Base-by-base conservation (phyloP, 2,888 invertebrate species). In the Caenorhabditis sp. region DNA sequence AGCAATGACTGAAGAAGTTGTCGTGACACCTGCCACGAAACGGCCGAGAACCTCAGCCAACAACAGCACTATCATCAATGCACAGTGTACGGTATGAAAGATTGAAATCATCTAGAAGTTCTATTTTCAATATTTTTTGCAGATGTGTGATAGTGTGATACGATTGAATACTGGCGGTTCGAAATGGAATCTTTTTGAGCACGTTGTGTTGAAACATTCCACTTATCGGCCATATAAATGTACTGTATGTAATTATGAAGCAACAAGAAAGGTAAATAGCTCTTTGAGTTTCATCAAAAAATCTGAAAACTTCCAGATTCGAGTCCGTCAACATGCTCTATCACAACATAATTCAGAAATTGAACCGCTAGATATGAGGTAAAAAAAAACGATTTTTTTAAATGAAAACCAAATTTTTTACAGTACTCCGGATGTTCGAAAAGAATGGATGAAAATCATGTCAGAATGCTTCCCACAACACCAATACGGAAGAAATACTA, bases 121-220 rank as follows among this genome's bases (percentile, higher is more conserved):
- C 10, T 31, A 61, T 19, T 23, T 58, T 61, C 0, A 27, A 60
- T 12, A 63, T 58, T 19, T 57, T 64, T 24, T 63, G 59, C 10
- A 64, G 37, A 21, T 26, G 24, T 55, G 55, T 55, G 24, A 17
- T 2, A 23, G 23, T 24, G 24, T 3, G 17, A 26, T 77, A 23
- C 60, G 73, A 1, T 49, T 77, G 57, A 77, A 72, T 51, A 23
- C 69, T 8, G 74, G 77, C 6, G 72, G 69, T 3, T 77, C 77
- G 1, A 77, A 75, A 50, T 77, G 77, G 77, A 77, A 77, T 24
- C 53, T 77, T 21, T 77, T 60, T 58, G 77, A 77, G 43, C 77
- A 77, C 36, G 77, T 75, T 0, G 68, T 77, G 31, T 55, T 75
- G 65, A 77, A 72, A 21, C 77, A 77, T 49, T 77, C 77, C 10